Evolutionary conservation across 2,113 vertebrate species (phyloP).

Genomic region (Pseudolaguvia tuberculata): DNA sequence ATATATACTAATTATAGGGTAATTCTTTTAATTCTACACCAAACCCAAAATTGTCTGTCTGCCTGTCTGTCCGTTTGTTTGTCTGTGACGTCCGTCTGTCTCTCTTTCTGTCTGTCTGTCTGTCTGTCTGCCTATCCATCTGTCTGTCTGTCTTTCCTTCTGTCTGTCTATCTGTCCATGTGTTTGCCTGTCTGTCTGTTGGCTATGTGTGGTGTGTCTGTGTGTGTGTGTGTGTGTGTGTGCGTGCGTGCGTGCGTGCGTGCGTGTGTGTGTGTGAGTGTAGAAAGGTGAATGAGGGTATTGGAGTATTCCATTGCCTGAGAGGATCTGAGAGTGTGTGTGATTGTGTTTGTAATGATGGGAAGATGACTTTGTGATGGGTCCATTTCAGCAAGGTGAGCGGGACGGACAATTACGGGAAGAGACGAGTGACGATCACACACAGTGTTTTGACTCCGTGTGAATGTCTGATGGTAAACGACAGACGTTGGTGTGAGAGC

Average conservation of each 20-base stretch:
- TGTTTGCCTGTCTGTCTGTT: too few species aligned
- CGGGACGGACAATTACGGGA: slow-evolving; percentile 35
- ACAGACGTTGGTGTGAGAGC: slow-evolving; percentile 20
- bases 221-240: slow-evolving; percentile 25
- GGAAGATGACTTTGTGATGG: slow-evolving; percentile 40
- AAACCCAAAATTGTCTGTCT: too few species aligned
- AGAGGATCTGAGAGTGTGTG: slow-evolving; percentile 16
- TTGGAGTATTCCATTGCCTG: slow-evolving; percentile 7
- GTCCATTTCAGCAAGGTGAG: slow-evolving; percentile 29
- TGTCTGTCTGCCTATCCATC: too few species aligned
- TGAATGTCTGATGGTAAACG: neutral
- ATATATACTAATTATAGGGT: too few species aligned
- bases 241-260: neutral
- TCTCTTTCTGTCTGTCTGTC: too few species aligned
- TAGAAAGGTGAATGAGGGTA: slow-evolving; percentile 4
- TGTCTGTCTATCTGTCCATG: too few species aligned
- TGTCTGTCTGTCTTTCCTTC: too few species aligned
- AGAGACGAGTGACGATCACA: slow-evolving; percentile 8
- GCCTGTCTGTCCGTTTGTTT: too few species aligned
- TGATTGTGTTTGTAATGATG: slow-evolving; percentile 43
- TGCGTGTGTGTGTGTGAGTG: neutral
- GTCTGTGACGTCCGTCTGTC: too few species aligned
- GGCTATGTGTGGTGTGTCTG: slow-evolving; percentile 22
- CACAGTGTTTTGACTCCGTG: slow-evolving; percentile 33
- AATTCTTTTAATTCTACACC: slow-evolving; percentile 10